Evolutionary conservation across 2,113 vertebrate species (phyloP).

Genomic region (Apeltes quadracus): DNA sequence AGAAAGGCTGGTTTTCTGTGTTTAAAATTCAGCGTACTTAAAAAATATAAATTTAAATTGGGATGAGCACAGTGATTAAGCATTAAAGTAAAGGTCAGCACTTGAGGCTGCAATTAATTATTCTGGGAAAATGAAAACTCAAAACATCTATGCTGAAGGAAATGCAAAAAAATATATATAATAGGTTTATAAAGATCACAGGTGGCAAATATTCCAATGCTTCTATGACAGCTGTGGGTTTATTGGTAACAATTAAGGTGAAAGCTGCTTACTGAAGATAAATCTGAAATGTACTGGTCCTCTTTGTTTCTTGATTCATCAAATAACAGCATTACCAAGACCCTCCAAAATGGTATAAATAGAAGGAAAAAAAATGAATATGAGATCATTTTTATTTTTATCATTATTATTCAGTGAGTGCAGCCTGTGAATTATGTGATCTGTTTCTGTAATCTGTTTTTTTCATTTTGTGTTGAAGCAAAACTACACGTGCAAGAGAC

Average conservation of each 20-base stretch:
- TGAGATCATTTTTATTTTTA: conserved; percentile 22
- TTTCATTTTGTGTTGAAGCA: conserved; percentile 20
- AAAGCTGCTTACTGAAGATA: background rate
- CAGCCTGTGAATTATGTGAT: conserved; percentile 24
- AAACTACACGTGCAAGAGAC: background rate
- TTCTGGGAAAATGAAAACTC: background rate
- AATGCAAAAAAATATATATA: background rate
- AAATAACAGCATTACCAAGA: background rate
- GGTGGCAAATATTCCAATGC: background rate
- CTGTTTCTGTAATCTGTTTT: background rate
- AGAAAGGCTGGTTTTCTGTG: conserved; percentile 15
- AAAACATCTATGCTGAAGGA: background rate
- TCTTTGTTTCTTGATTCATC: background rate
- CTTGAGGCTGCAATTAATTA: conserved; percentile 12
- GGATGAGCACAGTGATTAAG: conserved; percentile 37
- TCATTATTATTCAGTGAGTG: conserved; percentile 11
- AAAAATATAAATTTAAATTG: conserved; percentile 40
- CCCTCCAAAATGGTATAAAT: background rate
- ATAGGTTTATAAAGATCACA: conserved; percentile 7
- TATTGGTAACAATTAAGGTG: background rate
- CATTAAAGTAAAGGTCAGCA: conserved; percentile 49
- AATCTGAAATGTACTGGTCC: background rate
- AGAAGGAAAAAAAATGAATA: background rate
- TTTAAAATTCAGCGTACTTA: conserved; percentile 17
- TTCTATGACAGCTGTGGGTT: background rate